Base-by-base conservation (phyloP, 1,140 invertebrate species). In the Plectrocnemia conspersa region DNA sequence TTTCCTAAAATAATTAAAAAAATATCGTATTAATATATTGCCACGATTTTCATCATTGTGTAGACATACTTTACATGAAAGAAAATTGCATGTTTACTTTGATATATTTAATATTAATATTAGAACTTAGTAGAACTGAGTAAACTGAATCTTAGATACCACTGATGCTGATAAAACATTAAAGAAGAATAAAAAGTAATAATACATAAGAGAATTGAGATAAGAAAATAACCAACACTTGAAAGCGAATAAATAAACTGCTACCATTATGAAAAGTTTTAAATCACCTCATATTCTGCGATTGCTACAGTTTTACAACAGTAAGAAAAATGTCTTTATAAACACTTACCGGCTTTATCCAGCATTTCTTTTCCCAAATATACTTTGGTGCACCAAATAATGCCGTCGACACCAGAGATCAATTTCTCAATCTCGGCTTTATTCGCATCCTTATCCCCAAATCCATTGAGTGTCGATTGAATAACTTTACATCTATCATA, bases 1-100 rank as follows among this genome's bases (percentile, higher is more conserved):
- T 80, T 67, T 32, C 89, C 91, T 77, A 58, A 15, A 11, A 5
- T 29, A 44, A 27, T 22, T 49, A 32, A 18, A 36, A 19, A 4
- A 55, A 47, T 46, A 18, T 27, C 25, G 9, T 36, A 27, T 35
- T 22, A 40, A 9, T 7, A 9, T 40, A 40, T 7, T 15, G 15
- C 40, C n/a, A n/a, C n/a, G n/a, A n/a, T n/a, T n/a, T n/a, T n/a
- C n/a, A n/a, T n/a, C n/a, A n/a, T n/a, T n/a, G n/a, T n/a, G n/a
- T n/a, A n/a, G n/a, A n/a, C n/a, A n/a, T n/a, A n/a, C n/a, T n/a
- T n/a, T n/a, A n/a, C n/a, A n/a, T n/a, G n/a, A n/a, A n/a, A n/a
- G n/a, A n/a, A n/a, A n/a, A n/a, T n/a, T n/a, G n/a, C n/a, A n/a
- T n/a, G n/a, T n/a, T n/a, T n/a, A n/a, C n/a, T n/a, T n/a, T n/a